These are phyloP conservation scores for Carduelis carduelis DNA, from an alignment of 2,797 vertebrate genomes.

Conservation along the genomic window DNA sequence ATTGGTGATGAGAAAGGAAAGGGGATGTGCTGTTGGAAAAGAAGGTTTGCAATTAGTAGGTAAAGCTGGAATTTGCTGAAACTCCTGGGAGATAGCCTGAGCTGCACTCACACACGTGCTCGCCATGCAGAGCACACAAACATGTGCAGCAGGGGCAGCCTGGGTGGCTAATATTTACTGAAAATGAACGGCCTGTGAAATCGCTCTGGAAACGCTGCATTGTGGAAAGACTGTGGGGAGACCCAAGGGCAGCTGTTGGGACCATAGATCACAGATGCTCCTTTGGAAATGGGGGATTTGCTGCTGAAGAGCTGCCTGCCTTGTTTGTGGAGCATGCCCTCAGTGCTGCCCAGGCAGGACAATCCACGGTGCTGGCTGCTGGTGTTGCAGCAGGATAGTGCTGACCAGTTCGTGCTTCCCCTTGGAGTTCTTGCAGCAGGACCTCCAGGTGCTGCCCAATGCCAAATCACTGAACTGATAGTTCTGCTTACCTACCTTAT, in stretches of 20 bases:
- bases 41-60: not conserved
- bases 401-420: conserved; percentile 76
- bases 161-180: conserved; percentile 6
- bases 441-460: conserved; percentile 17
- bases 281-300: conserved; percentile 30
- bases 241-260: not conserved
- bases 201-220: not conserved
- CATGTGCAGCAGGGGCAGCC: not conserved
- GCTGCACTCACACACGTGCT: rapidly evolving
- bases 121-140: not conserved
- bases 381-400: conserved; percentile 1
- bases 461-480: not conserved
- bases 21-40: not conserved
- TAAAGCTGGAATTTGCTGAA: conserved; percentile 4
- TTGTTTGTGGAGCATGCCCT: not conserved
- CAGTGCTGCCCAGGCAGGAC: not conserved
- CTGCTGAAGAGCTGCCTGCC: not conserved
- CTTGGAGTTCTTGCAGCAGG: conserved; percentile 55
- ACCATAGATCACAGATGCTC: not conserved
- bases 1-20: not conserved
- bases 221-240: not conserved
- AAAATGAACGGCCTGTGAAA: conserved; percentile 56
- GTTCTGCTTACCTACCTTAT: rapidly evolving
- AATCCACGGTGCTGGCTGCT: not conserved
- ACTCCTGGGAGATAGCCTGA: not conserved